phyloP scores from a whole-genome alignment of 2,888 invertebrate genomes.

The Ditula angustiorana region DNA sequence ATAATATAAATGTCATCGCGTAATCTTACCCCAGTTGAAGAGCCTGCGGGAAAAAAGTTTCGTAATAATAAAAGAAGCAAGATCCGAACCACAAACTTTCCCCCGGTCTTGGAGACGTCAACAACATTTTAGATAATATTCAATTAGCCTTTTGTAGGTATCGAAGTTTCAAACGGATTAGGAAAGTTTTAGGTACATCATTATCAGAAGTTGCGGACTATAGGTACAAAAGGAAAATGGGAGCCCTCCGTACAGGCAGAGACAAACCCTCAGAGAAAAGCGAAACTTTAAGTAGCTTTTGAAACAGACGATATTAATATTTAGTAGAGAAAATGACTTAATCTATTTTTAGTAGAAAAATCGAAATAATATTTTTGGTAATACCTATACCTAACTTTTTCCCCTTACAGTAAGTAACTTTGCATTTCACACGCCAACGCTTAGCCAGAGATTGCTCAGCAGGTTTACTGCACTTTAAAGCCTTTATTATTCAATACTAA shows the following conservation, averaged over 20 bases:
- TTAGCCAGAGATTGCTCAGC: not conserved
- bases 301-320: not conserved
- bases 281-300: not conserved
- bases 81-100: constrained; percentile 56
- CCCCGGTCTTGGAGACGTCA: constrained; percentile 55
- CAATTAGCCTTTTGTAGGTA: constrained; percentile 64
- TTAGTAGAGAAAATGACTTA: not conserved
- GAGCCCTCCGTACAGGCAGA: not conserved
- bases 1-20: constrained; percentile 56
- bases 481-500: not conserved
- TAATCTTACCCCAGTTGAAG: constrained; percentile 57
- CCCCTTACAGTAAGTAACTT: not conserved
- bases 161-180: constrained; percentile 48
- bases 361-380: no score
- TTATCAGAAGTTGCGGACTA: constrained; percentile 26
- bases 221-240: constrained; percentile 3
- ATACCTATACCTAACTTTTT: no score
- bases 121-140: constrained; percentile 67
- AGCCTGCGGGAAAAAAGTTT: constrained; percentile 64
- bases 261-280: constrained; percentile 1
- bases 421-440: not conserved
- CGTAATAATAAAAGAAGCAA: constrained; percentile 67
- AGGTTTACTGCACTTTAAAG: not conserved
- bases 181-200: constrained; percentile 17
- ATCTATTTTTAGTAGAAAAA: not conserved